Percentiles rank a stretch among this genome's conserved stretches.
These are phyloP conservation scores for Palythoa grandis DNA, from an alignment of 92 coral and sea anemone species.

Conservation along the genomic window DNA sequence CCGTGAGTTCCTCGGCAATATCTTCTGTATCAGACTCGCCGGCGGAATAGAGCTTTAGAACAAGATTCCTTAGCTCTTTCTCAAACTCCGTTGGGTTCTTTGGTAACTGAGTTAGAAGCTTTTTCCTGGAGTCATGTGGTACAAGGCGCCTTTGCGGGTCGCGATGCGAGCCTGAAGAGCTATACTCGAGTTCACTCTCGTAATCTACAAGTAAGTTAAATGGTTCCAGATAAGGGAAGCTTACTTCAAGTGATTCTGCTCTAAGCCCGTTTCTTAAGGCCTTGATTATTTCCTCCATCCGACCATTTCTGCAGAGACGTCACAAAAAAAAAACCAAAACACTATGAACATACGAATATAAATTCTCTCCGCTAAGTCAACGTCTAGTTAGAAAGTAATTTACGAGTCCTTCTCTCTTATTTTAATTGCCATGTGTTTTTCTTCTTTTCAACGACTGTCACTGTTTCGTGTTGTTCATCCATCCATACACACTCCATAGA, in stretches of 20 bases:
- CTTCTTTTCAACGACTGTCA: too few relatives aligned
- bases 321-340: neutral
- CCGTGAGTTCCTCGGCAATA: neutral
- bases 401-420: too few relatives aligned
- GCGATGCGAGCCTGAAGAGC: conserved; percentile 34
- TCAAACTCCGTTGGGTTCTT: conserved; percentile 76
- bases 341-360: neutral
- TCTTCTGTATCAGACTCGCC: conserved; percentile 23
- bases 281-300: conserved; percentile 74
- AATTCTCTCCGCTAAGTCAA: neutral
- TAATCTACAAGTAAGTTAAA: conserved; percentile 61
- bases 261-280: conserved; percentile 46
- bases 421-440: too few relatives aligned
- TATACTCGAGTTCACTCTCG: conserved; percentile 68
- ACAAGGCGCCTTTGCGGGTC: conserved; percentile 38
- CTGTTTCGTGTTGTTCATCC: too few relatives aligned
- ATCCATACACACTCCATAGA: too few relatives aligned
- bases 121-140: conserved; percentile 46
- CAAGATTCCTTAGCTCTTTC: conserved; percentile 68
- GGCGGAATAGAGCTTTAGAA: conserved; percentile 78
- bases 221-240: conserved; percentile 65
- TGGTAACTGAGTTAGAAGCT: conserved; percentile 66
- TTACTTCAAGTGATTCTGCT: conserved; percentile 50
- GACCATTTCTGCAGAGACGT: conserved; percentile 62
- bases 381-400: too few relatives aligned